Base-by-base conservation (phyloP, 2,113 vertebrate species). In the Spea multiplicata region DNA sequence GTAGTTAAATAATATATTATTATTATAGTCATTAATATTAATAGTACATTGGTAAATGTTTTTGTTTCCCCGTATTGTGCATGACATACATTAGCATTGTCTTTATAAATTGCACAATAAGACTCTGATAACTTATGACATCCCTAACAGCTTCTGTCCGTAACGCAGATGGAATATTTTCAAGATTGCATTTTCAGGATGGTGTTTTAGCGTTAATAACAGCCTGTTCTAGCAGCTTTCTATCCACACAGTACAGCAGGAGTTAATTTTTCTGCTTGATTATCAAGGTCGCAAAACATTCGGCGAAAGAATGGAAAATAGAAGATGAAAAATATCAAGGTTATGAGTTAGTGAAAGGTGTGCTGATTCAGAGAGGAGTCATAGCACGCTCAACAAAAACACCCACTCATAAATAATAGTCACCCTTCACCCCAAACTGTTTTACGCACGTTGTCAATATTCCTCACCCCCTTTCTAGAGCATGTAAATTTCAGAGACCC, bases 271-370 rank as follows among this genome's bases (percentile, higher is more conserved):
- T 30, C 52, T 46, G 13, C 16, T 67, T 68, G 6, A 76, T 69
- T 12, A 68, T 3, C 30, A 69, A 76, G 50, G 50, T 67, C 44
- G 55, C 12, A 57, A 68, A 76, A 57, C 64, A 55, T 50, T 57
- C 9, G 49, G n/a, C 3, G 9, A n/a, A n/a, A 4, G 55, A 55
- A 47, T 14, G 44, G 64, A 46, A 53, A 66, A 16, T 5, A 8
- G 14, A 66, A 75, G 16, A 50, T 55, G 44, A 67, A 6, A 47
- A 16, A 47, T 47, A 67, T 47, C 74, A 76, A 76, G 74, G 74
- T 76, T 68, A 48, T 59, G 66, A 50, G 59, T 59, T n/a, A n/a
- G 2, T 57, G 65, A 67, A 55, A 67, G 49, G 45, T 57, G 65
- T 50, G 30, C 44, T 44, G 48, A 67, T 67, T 59, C 49, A 9